Evolutionary conservation across 2,888 invertebrate genomes (phyloP).

Genomic region (Lepeophtheirus nordmannii): DNA sequence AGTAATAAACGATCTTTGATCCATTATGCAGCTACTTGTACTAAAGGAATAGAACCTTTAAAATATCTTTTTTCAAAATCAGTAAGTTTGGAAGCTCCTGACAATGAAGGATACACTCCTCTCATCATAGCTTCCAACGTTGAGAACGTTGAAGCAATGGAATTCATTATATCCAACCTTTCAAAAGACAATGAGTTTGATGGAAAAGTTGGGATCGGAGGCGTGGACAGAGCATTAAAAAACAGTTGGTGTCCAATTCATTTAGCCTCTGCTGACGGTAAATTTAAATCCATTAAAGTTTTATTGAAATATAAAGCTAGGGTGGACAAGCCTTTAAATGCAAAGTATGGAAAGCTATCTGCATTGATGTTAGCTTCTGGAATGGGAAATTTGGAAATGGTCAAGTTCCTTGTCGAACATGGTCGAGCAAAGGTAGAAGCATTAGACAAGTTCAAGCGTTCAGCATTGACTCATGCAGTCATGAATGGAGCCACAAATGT

Average conservation of each 20-base stretch:
- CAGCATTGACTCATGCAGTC: slow-evolving; percentile 39
- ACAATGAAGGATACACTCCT: slow-evolving; percentile 35
- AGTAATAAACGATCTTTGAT: slow-evolving; percentile 35
- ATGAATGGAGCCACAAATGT: slow-evolving; percentile 40
- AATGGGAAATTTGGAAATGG: slow-evolving; percentile 35
- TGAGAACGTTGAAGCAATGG: slow-evolving; percentile 35
- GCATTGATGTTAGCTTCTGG: slow-evolving; percentile 39
- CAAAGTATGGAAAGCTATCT: slow-evolving; percentile 35
- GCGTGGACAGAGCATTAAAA: slow-evolving; percentile 34
- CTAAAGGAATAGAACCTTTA: slow-evolving; percentile 35
- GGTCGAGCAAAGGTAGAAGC: slow-evolving; percentile 36
- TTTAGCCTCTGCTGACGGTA: slow-evolving; percentile 34
- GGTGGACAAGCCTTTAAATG: slow-evolving; percentile 34
- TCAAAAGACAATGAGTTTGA: slow-evolving; percentile 26
- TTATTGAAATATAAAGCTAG: slow-evolving; percentile 35
- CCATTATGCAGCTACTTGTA: slow-evolving; percentile 41
- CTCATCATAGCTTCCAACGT: slow-evolving; percentile 35
- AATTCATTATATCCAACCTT: slow-evolving; percentile 30
- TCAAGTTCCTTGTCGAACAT: slow-evolving; percentile 35
- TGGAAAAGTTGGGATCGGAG: slow-evolving; percentile 33
- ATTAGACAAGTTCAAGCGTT: slow-evolving; percentile 38
- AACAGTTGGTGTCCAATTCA: slow-evolving; percentile 35
- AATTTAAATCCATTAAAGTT: slow-evolving; percentile 33
- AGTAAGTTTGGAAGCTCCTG: slow-evolving; percentile 30
- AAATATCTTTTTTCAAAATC: slow-evolving; percentile 4